A percentile compares a stretch with the other conserved stretches of the same genome.
phyloP scores from a whole-genome alignment of 2,888 invertebrate genomes.

The Drosophila barbarae region DNA sequence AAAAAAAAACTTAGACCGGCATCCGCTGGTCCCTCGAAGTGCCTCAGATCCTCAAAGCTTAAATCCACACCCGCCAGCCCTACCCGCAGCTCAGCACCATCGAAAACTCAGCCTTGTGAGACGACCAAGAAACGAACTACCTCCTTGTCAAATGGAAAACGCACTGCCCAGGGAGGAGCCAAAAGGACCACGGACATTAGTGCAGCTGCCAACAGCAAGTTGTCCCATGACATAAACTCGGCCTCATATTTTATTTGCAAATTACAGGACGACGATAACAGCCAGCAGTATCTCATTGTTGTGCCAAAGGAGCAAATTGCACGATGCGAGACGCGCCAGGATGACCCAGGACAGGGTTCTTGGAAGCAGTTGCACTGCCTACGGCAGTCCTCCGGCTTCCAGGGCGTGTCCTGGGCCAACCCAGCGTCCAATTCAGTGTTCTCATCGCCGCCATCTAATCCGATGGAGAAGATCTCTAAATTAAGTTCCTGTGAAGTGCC shows the following conservation, averaged over 20 bases:
- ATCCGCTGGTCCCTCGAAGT: not conserved
- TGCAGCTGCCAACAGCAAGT: slow-evolving; percentile 27
- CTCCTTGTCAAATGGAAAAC: not conserved
- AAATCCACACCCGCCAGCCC: slow-evolving; percentile 8
- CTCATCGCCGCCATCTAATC: not conserved
- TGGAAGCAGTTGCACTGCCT: slow-evolving; percentile 24
- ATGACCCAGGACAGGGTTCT: slow-evolving; percentile 28
- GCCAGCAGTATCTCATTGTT: slow-evolving; percentile 18
- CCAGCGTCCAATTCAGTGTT: not conserved
- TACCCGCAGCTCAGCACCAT: not conserved
- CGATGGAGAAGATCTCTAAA: slow-evolving; percentile 11
- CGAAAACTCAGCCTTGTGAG: not conserved
- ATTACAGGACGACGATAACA: slow-evolving; percentile 31
- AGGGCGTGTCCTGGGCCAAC: slow-evolving; percentile 28
- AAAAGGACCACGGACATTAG: slow-evolving; percentile 6
- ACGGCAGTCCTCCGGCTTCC: slow-evolving; percentile 35
- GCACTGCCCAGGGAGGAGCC: not conserved
- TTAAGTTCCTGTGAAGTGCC: slow-evolving; percentile 34
- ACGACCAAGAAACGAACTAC: not conserved
- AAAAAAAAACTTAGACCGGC: not conserved
- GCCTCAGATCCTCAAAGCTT: not conserved
- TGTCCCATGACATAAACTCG: slow-evolving; percentile 22
- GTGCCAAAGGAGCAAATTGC: slow-evolving; percentile 17
- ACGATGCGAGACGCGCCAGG: not conserved
- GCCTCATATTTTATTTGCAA: slow-evolving; percentile 34